Base-by-base conservation (phyloP, 2,113 vertebrate genomes). In the Acanthochromis polyacanthus region DNA sequence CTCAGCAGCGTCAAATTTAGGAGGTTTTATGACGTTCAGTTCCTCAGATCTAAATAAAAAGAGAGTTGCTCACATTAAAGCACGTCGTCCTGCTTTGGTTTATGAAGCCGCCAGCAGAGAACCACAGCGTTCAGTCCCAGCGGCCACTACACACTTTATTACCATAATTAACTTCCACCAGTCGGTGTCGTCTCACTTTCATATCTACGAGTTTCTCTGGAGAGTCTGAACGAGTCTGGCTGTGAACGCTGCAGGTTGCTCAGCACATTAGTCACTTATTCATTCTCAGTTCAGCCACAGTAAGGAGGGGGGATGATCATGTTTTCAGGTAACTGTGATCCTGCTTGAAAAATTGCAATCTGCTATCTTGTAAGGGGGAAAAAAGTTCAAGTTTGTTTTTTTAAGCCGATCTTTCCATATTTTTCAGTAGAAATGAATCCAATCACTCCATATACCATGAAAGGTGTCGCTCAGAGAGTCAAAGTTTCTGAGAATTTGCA, bases 81-180 rank as follows among this genome's bases (percentile, higher is more conserved):
- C n/a, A 1, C 58, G 12, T 61, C 6, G 52, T 25, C 51, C 14
- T 59, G 14, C 10, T 61, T 73, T 65, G 69, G 68, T 66, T 71
- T 23, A 48, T 15, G 48, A 71, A 22, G 52, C 40, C 19, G 20
- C 16, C 51, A 57, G 36, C 45, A 46, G 73, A 77, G 51, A 69
- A 56, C 48, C 20, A 57, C 73, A 59, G 10, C 7, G 43, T 60
- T 76, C 46, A 12, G 75, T 82, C 83, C 85, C 85, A 57, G 48
- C n/a, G 45, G 86, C 45, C 63, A 15, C 64, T 66, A 1, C 79
- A 52, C 86, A 71, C 78, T 89, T 87, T 75, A 88, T 91, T 86
- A 88, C 66, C 50, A 68, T 91, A 91, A 92, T 91, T 88, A 91
- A 92, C 80, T 91, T 85, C 59, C 36, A 84, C 55, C 65, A 75